Base-by-base conservation (phyloP, 2,797 vertebrate species). In the Leuciscus waleckii region DNA sequence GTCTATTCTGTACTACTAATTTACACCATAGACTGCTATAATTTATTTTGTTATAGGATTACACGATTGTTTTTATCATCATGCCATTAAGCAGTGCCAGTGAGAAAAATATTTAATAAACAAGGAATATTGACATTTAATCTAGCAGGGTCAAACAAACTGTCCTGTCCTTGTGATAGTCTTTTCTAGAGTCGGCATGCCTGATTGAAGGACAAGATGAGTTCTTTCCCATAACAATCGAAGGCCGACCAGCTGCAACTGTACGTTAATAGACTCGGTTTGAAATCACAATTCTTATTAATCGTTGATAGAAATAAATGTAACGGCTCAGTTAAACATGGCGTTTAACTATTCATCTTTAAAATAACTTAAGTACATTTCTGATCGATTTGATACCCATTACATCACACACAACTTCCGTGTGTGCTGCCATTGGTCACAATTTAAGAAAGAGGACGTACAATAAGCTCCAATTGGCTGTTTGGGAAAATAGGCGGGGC, bases 401-500 rank as follows among this genome's bases (percentile, higher is more conserved):
- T 13, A 56, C 7, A 16, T 32, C 13, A 14, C 35, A 26, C 49
- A 78, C 35, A 39, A 68, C 56, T 69, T 39, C 43, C 26, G 67
- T 68, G 17, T 7, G 14, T 61, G 81, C 10, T 76, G 29, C 9
- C 35, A 78, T 78, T 84, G 75, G 75, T 69, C 37, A 78, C 4
- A 78, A 14, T 70, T 17, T 58, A 5, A 56, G 10, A 69, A 69
- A 29, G 1, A n/a, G 35, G 10, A 77, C 17, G 32, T 56, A 4
- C 7, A 23, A 35, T 5, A 4, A 29, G 8, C 13, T 58, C 29
- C 76, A 2, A 87, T 87, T 82, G 83, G 86, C 43, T 77, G 32
- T 26, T 35, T 26, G 3, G 13, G 0, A 0, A 21, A 32, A 11
- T 39, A 11, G 83, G 65, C 54, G 79, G 43, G 46, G 14, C n/a